Percentiles rank a stretch among this genome's conserved stretches.
Conservation (phyloP, 2,113 vertebrate genomes). For the Microtus richardsoni region DNA sequence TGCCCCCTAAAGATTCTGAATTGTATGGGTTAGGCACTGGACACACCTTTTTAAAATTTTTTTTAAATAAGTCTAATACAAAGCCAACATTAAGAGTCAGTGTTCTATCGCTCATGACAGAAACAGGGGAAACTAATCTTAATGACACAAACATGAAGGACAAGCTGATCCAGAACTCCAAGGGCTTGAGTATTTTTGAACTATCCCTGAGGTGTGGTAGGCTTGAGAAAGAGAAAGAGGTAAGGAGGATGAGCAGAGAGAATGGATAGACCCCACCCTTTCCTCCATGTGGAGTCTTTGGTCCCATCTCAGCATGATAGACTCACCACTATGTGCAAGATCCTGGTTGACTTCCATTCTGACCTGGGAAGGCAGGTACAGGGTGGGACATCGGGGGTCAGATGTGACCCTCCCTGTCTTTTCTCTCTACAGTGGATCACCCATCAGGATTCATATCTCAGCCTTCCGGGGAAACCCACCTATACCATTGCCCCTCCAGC, state of each 20-base stretch:
- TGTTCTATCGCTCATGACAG: accelerated
- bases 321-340: conserved; percentile 3
- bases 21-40: not conserved
- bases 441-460: not conserved
- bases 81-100: not conserved
- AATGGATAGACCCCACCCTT: not conserved
- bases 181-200: not conserved
- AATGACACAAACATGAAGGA: not conserved
- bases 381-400: not conserved
- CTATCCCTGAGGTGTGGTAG: not conserved
- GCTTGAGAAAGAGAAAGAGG: not conserved
- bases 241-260: not conserved
- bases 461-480: not conserved
- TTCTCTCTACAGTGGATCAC: not conserved
- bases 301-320: too few species aligned
- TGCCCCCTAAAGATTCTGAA: not conserved
- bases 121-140: not conserved
- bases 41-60: not conserved
- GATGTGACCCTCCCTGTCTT: not conserved
- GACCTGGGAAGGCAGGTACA: not conserved
- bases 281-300: not conserved
- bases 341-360: not conserved
- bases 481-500: not conserved
- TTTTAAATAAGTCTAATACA: not conserved
- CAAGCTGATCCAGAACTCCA: not conserved